Percentiles rank a stretch among this genome's conserved stretches.
Evolutionary conservation across 1,140 invertebrate species (phyloP).

Genomic region (Macrotrachela quadricornifera): DNA sequence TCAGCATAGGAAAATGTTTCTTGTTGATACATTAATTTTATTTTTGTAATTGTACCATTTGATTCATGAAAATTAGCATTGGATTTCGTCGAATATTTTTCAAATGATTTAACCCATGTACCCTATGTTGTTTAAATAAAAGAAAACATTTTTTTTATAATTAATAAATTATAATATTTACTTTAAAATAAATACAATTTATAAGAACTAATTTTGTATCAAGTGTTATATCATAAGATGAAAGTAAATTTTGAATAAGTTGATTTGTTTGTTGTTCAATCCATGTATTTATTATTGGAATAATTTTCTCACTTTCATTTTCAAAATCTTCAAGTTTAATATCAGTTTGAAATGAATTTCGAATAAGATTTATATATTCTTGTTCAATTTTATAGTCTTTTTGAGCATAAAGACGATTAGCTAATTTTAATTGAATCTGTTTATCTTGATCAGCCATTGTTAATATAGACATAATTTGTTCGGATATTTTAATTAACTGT

Average conservation of each 20-base stretch:
- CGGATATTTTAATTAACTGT: no score
- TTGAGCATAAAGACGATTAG: conserved; percentile 51
- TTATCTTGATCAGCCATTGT: no score
- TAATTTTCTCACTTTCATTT: conserved; percentile 34
- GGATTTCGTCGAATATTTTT: conserved; percentile 25
- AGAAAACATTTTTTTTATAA: conserved; percentile 40
- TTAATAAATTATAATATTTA: conserved; percentile 45
- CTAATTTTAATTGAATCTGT: conserved; percentile 29
- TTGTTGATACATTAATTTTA: conserved; percentile 45
- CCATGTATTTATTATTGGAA: conserved; percentile 46
- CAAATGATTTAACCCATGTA: no score
- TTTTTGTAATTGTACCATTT: conserved; percentile 39
- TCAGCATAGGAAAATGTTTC: no score
- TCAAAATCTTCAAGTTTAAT: conserved; percentile 11
- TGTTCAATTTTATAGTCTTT: conserved; percentile 13
- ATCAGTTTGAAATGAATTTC: conserved; percentile 9
- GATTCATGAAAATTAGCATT: conserved; percentile 45
- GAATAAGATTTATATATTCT: conserved; percentile 5
- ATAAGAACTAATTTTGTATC: conserved; percentile 42
- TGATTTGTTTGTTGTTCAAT: conserved; percentile 45
- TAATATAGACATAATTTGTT: no score
- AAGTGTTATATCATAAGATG: conserved; percentile 32
- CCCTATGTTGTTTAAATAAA: no score
- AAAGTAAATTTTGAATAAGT: conserved; percentile 46
- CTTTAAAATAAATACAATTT: conserved; percentile 69